Conservation (phyloP, 2,888 invertebrate species). For the Lysandra coridon region DNA sequence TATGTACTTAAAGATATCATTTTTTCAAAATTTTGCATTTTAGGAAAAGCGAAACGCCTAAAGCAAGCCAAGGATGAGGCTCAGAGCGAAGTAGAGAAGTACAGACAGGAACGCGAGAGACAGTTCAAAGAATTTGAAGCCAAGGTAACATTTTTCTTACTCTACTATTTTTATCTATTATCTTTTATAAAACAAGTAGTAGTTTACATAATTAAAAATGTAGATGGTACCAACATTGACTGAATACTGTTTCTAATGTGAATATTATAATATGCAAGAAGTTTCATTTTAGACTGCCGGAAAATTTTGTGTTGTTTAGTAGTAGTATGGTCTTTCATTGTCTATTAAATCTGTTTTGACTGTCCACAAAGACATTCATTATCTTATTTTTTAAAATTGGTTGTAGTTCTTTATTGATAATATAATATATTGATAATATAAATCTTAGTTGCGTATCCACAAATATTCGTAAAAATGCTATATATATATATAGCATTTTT, state of each 20-base stretch:
- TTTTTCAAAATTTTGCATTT: conserved; percentile 46
- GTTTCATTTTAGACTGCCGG: background rate
- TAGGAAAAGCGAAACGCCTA: conserved; percentile 97
- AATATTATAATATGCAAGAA: background rate
- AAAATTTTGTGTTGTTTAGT: background rate
- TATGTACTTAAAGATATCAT: background rate
- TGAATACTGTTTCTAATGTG: no score
- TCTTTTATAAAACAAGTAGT: background rate
- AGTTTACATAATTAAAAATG: background rate
- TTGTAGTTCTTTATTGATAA: background rate
- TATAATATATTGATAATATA: background rate
- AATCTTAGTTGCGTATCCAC: no score
- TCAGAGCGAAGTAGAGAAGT: conserved; percentile 98
- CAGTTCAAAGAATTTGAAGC: conserved; percentile 96
- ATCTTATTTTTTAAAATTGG: background rate
- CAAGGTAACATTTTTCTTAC: conserved; percentile 81
- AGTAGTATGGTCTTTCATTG: background rate
- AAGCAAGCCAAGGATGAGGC: conserved; percentile 99
- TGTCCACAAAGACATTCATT: background rate
- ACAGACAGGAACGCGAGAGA: conserved; percentile 94
- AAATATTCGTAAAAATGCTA: no score
- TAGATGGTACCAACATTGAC: no score
- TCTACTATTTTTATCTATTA: background rate
- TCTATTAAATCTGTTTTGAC: background rate
- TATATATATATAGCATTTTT: no score